Evolutionary conservation across 2,888 invertebrate genomes (phyloP).

Genomic region (Ectropis crepuscularia): DNA sequence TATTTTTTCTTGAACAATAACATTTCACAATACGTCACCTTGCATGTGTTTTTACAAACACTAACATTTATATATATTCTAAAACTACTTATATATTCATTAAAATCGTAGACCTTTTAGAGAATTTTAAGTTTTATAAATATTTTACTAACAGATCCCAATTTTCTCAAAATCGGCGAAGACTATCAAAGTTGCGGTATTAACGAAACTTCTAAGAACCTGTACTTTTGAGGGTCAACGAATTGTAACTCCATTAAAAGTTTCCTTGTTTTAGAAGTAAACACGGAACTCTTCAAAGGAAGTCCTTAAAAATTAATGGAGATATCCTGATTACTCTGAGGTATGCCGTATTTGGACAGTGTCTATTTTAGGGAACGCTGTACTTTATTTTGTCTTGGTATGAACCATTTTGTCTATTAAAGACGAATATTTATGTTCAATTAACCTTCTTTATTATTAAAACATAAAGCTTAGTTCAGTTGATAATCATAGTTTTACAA

Average conservation of each 20-base stretch:
- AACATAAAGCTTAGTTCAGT: too few relatives aligned
- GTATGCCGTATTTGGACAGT: conserved; percentile 60
- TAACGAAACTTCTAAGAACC: conserved; percentile 46
- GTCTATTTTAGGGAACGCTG: conserved; percentile 62
- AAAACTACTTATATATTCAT: too few relatives aligned
- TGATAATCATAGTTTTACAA: too few relatives aligned
- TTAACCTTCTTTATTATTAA: too few relatives aligned
- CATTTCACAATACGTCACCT: too few relatives aligned
- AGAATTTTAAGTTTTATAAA: background rate
- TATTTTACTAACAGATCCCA: conserved; percentile 30
- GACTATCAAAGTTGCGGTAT: conserved; percentile 34
- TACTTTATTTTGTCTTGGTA: conserved; percentile 2
- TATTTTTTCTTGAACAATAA: too few relatives aligned
- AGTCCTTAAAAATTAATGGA: conserved; percentile 82
- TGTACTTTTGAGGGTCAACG: conserved; percentile 68
- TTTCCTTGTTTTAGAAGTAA: conserved; percentile 78
- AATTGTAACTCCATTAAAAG: conserved; percentile 82
- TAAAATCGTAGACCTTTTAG: too few relatives aligned
- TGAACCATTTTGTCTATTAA: conserved; percentile 9
- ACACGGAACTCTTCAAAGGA: conserved; percentile 76
- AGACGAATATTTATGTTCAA: background rate
- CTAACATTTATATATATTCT: too few relatives aligned
- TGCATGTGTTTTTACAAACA: too few relatives aligned
- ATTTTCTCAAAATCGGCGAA: conserved; percentile 29
- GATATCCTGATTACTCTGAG: conserved; percentile 77